Percentiles rank a stretch among this genome's conserved stretches.
Conservation (phyloP, 2,888 invertebrate species). For the Nebria salina region DNA sequence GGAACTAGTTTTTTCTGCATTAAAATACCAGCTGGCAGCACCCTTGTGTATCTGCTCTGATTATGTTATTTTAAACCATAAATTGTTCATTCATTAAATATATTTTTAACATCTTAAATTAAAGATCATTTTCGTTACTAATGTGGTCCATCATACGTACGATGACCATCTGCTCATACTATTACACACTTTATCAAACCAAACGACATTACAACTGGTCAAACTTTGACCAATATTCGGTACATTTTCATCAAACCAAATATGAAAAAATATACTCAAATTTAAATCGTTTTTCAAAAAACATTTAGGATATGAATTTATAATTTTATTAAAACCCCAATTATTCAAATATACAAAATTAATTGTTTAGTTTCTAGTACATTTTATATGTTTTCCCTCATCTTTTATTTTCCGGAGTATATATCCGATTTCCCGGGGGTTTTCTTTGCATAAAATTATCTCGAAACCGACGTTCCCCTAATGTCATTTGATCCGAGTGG, state of each 20-base stretch:
- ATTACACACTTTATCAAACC: neutral
- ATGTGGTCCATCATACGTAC: neutral
- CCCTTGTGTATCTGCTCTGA: neutral
- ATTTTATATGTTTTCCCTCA: neutral
- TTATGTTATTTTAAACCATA: neutral
- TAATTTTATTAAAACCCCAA: too few relatives aligned
- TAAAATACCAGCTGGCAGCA: neutral
- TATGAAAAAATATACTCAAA: neutral
- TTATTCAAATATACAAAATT: neutral
- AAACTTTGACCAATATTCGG: neutral
- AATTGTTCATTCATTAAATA: neutral
- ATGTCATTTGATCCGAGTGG: neutral
- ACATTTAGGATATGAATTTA: neutral
- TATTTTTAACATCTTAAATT: neutral
- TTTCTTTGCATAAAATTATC: neutral
- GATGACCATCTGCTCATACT: neutral
- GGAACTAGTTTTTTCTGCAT: neutral
- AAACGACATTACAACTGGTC: neutral
- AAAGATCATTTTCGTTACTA: neutral
- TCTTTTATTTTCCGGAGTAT: neutral
- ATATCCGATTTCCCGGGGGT: neutral
- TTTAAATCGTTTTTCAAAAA: neutral
- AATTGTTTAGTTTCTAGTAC: neutral
- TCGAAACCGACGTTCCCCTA: neutral
- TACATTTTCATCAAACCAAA: neutral